These are phyloP conservation scores for Hybognathus amarus DNA, from an alignment of 2,797 vertebrate species.

Conservation along the genomic window DNA sequence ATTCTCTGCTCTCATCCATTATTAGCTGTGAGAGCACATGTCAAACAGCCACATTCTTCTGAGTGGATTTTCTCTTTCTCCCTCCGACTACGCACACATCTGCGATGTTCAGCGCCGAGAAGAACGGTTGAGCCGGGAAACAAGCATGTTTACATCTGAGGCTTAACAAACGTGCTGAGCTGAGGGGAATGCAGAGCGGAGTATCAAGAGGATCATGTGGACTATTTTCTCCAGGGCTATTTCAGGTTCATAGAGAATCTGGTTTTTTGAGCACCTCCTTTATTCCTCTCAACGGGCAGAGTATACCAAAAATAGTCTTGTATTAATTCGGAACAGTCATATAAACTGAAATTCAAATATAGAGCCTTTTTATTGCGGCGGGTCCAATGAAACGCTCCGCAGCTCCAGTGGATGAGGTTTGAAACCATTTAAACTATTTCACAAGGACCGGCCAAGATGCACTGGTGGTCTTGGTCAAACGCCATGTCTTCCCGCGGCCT, in stretches of 20 bases:
- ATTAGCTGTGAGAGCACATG: slow-evolving; percentile 56
- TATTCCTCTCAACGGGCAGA: neutral
- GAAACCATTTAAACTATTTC: slow-evolving; percentile 60
- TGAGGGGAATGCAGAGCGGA: slow-evolving; percentile 30
- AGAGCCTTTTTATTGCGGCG: slow-evolving; percentile 5
- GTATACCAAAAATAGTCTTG: neutral
- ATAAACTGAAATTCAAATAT: slow-evolving; percentile 19
- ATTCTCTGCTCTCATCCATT: slow-evolving; percentile 61
- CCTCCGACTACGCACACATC: slow-evolving; percentile 25
- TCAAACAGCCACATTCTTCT: slow-evolving; percentile 60
- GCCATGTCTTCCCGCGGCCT: slow-evolving; percentile 58
- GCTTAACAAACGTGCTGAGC: slow-evolving; percentile 40
- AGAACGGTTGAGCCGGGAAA: slow-evolving; percentile 32
- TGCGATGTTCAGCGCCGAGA: slow-evolving; percentile 35
- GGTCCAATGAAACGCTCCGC: slow-evolving; percentile 11
- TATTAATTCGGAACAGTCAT: slow-evolving; percentile 12
- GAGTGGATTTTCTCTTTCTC: slow-evolving; percentile 36
- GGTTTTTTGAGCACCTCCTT: neutral
- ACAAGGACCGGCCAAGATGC: slow-evolving; percentile 60
- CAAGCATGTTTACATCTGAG: slow-evolving; percentile 50
- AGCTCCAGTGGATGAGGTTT: slow-evolving; percentile 46
- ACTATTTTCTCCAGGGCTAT: slow-evolving; percentile 18
- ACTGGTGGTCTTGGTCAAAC: slow-evolving; percentile 61
- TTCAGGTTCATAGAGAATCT: slow-evolving; percentile 25
- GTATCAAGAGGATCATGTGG: slow-evolving; percentile 26